phyloP scores from a whole-genome alignment of 2,797 vertebrate species.

The Cetoscarus ocellatus region DNA sequence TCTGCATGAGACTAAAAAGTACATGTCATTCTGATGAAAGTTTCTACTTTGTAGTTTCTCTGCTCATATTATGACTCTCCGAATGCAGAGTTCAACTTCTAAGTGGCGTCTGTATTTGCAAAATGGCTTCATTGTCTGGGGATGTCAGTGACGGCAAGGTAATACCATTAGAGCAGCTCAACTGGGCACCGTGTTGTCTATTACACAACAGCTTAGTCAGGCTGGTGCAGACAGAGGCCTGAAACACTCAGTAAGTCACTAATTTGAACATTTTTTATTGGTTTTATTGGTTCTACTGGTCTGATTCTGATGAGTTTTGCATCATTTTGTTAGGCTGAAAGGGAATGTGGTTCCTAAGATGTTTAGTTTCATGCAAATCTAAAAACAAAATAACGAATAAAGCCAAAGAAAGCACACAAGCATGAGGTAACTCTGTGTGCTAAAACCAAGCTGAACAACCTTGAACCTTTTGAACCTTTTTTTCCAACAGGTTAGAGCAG shows the following conservation, averaged over 20 bases:
- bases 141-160: conserved; percentile 27
- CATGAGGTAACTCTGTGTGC: no score
- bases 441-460: no score
- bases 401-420: no score
- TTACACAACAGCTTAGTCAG: not conserved
- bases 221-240: conserved; percentile 4
- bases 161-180: conserved; percentile 35
- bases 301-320: not conserved
- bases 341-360: no score
- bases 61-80: not conserved
- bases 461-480: no score
- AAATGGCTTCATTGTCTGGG: conserved; percentile 25
- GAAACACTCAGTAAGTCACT: not conserved
- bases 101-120: conserved; percentile 16
- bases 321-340: no score
- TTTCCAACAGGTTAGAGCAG: not conserved
- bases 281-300: not conserved
- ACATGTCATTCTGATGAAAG: not conserved
- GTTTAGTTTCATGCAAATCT: not conserved
- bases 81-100: not conserved
- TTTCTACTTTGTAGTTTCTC: not conserved
- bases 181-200: not conserved
- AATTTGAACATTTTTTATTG: not conserved
- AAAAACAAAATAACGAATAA: not conserved
- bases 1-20: not conserved